A percentile compares a stretch with the other conserved stretches of the same genome.
These are phyloP conservation scores for Sitta europaea DNA, from an alignment of 2,113 vertebrate species.

Conservation along the genomic window DNA sequence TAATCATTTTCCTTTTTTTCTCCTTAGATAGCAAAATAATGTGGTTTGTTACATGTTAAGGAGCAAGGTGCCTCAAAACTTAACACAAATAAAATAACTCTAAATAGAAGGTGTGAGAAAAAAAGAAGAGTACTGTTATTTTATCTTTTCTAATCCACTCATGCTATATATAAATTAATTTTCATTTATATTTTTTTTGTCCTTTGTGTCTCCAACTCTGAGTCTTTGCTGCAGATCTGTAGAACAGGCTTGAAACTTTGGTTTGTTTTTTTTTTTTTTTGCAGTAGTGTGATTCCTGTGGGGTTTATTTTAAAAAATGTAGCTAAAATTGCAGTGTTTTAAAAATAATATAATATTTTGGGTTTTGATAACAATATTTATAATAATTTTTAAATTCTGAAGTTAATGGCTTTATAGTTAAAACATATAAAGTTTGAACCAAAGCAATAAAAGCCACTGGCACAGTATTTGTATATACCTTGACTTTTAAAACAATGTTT, in stretches of 20 bases:
- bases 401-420: background rate
- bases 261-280: background rate
- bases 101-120: background rate
- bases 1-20: background rate
- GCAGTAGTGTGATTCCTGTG: background rate
- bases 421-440: background rate
- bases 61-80: background rate
- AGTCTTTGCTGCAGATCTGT: background rate
- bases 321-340: constrained; percentile 4
- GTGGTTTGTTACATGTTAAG: background rate
- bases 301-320: background rate
- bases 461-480: background rate
- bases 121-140: background rate
- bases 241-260: background rate
- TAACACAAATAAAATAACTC: background rate
- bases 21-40: background rate
- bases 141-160: background rate
- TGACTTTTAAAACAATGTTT: background rate
- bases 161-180: background rate
- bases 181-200: background rate
- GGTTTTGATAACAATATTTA: background rate
- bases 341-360: background rate
- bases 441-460: background rate
- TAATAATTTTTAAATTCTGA: constrained; percentile 10
- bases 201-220: background rate